Percentiles rank a stretch among this genome's conserved stretches.
phyloP scores from a whole-genome alignment of 2,888 invertebrate species.

The Amitus sp. region DNA sequence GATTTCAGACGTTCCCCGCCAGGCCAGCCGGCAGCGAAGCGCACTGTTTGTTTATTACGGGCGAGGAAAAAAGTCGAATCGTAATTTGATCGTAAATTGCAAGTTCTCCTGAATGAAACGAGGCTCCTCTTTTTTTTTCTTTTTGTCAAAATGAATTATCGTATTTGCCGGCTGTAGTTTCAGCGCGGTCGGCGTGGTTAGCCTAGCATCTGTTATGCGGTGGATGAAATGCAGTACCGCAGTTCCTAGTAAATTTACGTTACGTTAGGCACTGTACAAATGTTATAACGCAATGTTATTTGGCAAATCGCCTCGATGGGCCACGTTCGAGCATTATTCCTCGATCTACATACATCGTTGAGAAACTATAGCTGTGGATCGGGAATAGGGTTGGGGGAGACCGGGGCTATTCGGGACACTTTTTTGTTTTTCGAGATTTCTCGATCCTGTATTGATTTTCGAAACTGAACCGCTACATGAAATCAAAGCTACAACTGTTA shows the following conservation, averaged over 20 bases:
- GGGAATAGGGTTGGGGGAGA: too few relatives aligned
- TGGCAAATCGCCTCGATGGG: slow-evolving; percentile 39
- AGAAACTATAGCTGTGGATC: neutral
- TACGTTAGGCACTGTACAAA: slow-evolving; percentile 40
- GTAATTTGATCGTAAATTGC: slow-evolving; percentile 43
- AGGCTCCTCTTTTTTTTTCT: slow-evolving; percentile 23
- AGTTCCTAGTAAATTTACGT: slow-evolving; percentile 42
- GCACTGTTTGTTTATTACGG: slow-evolving; percentile 39
- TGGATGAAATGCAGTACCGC: slow-evolving; percentile 41
- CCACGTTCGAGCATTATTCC: slow-evolving; percentile 39
- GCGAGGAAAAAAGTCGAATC: slow-evolving; percentile 38
- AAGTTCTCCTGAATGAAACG: slow-evolving; percentile 40
- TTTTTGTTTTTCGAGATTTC: too few relatives aligned
- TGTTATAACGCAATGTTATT: slow-evolving; percentile 41
- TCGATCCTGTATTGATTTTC: too few relatives aligned
- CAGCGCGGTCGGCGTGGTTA: slow-evolving; percentile 41
- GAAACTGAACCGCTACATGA: too few relatives aligned
- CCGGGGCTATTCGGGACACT: too few relatives aligned
- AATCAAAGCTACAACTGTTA: too few relatives aligned
- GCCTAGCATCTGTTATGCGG: slow-evolving; percentile 42
- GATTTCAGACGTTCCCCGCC: neutral
- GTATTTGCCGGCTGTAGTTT: slow-evolving; percentile 42
- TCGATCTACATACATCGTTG: slow-evolving; percentile 31
- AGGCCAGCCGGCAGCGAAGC: neutral
- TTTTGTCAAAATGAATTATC: slow-evolving; percentile 41